Conservation (phyloP, 2,888 invertebrate species). For the Branchellion lobata region DNA sequence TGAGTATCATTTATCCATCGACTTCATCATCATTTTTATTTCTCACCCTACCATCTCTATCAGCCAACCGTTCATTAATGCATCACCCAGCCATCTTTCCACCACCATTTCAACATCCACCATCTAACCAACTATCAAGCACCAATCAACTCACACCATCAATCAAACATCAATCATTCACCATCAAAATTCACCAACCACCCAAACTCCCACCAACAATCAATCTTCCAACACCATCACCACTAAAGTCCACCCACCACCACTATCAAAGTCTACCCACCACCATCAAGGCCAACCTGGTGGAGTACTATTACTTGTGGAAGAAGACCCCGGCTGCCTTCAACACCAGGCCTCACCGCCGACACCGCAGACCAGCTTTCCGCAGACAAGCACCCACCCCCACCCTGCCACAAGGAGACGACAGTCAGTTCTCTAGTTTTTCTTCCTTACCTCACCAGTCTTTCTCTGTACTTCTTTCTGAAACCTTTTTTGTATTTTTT, state of each 20-base stretch:
- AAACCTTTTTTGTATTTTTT: not conserved
- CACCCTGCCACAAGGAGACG: constrained; percentile 62
- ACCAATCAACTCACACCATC: too few species aligned
- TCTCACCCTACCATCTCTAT: not conserved
- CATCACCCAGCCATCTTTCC: not conserved
- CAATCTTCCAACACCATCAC: too few species aligned
- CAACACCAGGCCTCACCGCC: constrained; percentile 87
- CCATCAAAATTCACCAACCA: too few species aligned
- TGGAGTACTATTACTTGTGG: constrained; percentile 99
- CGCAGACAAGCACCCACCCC: constrained; percentile 50
- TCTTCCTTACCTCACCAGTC: not conserved
- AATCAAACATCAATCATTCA: too few species aligned
- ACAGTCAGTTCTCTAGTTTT: constrained; percentile 56
- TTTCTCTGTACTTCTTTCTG: constrained; percentile 1
- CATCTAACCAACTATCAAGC: too few species aligned
- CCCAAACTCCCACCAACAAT: too few species aligned
- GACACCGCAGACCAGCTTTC: constrained; percentile 54
- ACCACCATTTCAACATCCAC: not conserved
- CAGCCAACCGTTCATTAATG: not conserved
- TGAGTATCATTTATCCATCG: constrained; percentile 62
- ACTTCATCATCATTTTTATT: not conserved
- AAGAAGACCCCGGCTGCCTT: constrained; percentile 98
- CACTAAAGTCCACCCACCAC: too few species aligned
- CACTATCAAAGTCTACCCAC: too few species aligned
- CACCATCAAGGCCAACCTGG: constrained; percentile 86